phyloP scores from a whole-genome alignment of 2,888 invertebrate genomes.

The Cinara cedri region DNA sequence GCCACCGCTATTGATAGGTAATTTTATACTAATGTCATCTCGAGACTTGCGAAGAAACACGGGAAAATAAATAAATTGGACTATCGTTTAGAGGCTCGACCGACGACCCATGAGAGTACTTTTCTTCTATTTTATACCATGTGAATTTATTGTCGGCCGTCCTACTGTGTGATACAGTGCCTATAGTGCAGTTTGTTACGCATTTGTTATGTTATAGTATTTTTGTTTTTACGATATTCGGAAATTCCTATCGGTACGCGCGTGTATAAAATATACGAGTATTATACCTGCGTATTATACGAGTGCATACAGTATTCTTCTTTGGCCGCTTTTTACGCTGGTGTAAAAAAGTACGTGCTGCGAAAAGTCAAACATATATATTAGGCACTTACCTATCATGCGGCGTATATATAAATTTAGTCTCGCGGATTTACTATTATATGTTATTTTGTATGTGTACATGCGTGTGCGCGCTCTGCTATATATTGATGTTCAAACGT shows the following conservation, averaged over 20 bases:
- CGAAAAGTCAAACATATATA: background rate
- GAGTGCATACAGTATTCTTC: conserved; percentile 5
- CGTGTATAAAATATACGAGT: background rate
- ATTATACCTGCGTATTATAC: background rate
- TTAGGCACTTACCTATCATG: too few relatives aligned
- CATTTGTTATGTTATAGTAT: too few relatives aligned
- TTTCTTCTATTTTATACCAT: too few relatives aligned
- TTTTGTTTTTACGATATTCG: too few relatives aligned
- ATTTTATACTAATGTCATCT: conserved; percentile 2
- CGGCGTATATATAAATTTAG: background rate
- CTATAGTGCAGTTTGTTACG: too few relatives aligned
- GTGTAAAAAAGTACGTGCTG: background rate
- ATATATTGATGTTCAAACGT: background rate
- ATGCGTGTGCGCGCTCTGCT: background rate
- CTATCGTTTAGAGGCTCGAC: background rate
- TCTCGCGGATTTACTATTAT: background rate
- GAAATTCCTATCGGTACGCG: too few relatives aligned
- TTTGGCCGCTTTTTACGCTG: background rate
- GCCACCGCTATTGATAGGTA: background rate
- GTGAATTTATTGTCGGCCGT: too few relatives aligned
- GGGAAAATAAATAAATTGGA: conserved; percentile 22
- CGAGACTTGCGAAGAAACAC: too few relatives aligned
- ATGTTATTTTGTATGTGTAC: background rate
- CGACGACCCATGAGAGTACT: too few relatives aligned
- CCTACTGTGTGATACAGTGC: too few relatives aligned